phyloP scores from a whole-genome alignment of 2,888 invertebrate species.

The Caenorhabditis sp. region DNA sequence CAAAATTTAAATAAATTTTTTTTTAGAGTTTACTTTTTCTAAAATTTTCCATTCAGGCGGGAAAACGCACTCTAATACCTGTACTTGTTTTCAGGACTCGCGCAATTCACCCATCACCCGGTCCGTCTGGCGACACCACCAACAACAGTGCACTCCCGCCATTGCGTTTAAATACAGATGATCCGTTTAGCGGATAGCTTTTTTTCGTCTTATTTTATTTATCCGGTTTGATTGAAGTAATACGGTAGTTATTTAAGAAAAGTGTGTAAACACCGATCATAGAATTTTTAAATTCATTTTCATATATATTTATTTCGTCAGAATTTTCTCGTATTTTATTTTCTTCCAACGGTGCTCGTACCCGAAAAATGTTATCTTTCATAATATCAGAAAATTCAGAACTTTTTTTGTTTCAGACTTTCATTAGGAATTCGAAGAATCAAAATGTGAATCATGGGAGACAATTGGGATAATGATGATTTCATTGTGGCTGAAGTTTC shows the following conservation, averaged over 20 bases:
- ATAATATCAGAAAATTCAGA: too few relatives aligned
- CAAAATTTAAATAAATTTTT: too few relatives aligned
- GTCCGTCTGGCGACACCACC: neutral
- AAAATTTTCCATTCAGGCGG: neutral
- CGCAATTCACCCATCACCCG: neutral
- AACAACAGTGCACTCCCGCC: conserved; percentile 3
- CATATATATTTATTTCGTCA: neutral
- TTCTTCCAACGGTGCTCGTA: neutral
- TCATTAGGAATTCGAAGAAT: neutral
- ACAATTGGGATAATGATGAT: conserved; percentile 52
- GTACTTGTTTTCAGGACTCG: conserved; percentile 13
- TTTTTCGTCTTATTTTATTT: neutral
- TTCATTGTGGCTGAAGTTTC: conserved; percentile 50
- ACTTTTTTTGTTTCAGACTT: neutral
- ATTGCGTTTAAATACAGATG: conserved; percentile 5
- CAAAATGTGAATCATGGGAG: too few relatives aligned
- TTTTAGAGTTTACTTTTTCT: neutral
- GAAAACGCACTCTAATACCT: neutral
- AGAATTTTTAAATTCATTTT: neutral
- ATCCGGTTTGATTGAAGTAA: neutral
- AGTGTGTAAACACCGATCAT: neutral
- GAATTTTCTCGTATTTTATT: conserved; percentile 2
- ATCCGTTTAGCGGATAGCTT: conserved; percentile 10
- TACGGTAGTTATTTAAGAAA: neutral
- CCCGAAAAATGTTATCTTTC: too few relatives aligned